phyloP scores from a whole-genome alignment of 2,888 invertebrate genomes.

The Parnassius glacialis region DNA sequence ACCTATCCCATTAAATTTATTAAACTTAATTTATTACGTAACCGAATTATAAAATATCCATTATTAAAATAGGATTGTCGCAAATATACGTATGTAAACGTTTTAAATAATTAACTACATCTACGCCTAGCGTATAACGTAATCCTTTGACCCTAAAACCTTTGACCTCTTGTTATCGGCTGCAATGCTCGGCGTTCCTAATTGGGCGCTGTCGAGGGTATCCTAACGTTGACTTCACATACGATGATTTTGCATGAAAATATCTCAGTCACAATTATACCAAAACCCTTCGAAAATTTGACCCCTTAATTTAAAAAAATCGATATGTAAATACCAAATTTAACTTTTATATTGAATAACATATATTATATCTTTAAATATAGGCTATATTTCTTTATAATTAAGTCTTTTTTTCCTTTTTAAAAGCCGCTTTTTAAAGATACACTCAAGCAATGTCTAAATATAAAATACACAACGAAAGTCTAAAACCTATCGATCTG shows the following conservation, averaged over 20 bases:
- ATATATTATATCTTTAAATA: no score
- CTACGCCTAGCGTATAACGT: constrained; percentile 6
- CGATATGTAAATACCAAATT: no score
- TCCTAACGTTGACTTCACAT: background rate
- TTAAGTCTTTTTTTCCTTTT: no score
- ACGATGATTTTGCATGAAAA: background rate
- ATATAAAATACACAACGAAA: no score
- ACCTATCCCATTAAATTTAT: background rate
- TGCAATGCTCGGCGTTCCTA: background rate
- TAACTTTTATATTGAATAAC: no score
- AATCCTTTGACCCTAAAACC: constrained; percentile 11
- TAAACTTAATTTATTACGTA: constrained; percentile 8
- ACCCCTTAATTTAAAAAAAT: no score
- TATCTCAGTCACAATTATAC: background rate
- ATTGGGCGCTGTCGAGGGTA: constrained; percentile 13
- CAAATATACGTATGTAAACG: constrained; percentile 6
- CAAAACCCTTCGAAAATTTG: no score
- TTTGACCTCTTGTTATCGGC: constrained; percentile 13
- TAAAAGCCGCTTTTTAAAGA: no score
- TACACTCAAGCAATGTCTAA: no score
- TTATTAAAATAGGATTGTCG: background rate
- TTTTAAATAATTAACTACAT: constrained; percentile 19
- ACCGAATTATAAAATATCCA: constrained; percentile 8
- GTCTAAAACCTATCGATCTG: no score
- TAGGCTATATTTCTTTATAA: no score